phyloP scores from a whole-genome alignment of 2,113 vertebrate species.

The Pseudorasbora parva region DNA sequence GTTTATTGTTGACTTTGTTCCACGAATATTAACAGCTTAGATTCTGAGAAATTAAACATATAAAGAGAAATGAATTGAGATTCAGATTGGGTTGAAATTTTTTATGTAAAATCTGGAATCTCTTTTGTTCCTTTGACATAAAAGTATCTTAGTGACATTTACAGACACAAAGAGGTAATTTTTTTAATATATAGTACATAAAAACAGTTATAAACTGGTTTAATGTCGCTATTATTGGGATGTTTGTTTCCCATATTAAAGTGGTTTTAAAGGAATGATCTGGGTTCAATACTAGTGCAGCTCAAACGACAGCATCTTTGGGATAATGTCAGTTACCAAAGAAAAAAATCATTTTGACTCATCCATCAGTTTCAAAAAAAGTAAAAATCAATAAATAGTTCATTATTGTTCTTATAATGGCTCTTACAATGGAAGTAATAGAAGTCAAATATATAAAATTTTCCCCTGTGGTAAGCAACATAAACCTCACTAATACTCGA shows the following conservation, averaged over 20 bases:
- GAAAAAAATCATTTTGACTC: neutral
- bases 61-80: neutral
- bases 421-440: neutral
- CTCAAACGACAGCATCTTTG: neutral
- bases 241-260: conserved; percentile 23
- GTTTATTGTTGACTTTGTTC: conserved; percentile 3
- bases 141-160: conserved; percentile 12
- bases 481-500: neutral
- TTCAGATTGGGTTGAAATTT: neutral
- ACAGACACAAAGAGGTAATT: neutral
- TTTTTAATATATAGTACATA: neutral
- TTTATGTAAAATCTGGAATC: neutral
- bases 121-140: neutral
- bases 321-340: neutral
- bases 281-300: neutral
- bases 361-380: neutral
- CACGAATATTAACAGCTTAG: conserved; percentile 32
- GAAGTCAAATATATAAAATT: neutral
- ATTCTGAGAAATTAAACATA: neutral
- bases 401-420: neutral
- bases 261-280: conserved; percentile 36
- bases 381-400: neutral
- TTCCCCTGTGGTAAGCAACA: neutral
- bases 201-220: neutral
- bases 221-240: neutral